phyloP scores from a whole-genome alignment of 2,797 vertebrate genomes.

The Schizopygopsis pylzovi region DNA sequence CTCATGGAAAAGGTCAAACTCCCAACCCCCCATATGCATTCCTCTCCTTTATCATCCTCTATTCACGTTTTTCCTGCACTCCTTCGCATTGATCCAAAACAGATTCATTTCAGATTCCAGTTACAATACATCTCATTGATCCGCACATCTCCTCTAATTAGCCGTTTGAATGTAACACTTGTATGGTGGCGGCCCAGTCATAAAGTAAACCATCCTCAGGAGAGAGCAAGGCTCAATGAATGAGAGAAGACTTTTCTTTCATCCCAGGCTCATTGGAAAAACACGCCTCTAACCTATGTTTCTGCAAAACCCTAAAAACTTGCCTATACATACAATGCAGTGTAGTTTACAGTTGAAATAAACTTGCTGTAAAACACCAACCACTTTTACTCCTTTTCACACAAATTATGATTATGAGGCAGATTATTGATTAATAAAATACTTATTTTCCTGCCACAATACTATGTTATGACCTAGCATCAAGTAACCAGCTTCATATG shows the following conservation, averaged over 20 bases:
- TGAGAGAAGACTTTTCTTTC: not conserved
- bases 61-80: slow-evolving; percentile 35
- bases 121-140: slow-evolving; percentile 84
- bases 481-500: not conserved
- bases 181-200: slow-evolving; percentile 61
- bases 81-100: slow-evolving; percentile 73
- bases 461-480: not conserved
- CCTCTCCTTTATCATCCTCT: slow-evolving; percentile 46
- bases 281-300: not conserved
- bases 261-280: not conserved
- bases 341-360: not conserved
- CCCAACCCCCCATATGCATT: slow-evolving; percentile 45
- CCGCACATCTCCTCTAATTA: slow-evolving; percentile 84
- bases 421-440: not conserved
- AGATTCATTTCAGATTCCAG: slow-evolving; percentile 86
- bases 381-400: not conserved
- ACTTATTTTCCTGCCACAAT: not conserved
- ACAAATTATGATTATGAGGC: not conserved
- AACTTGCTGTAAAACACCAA: not conserved
- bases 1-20: not conserved
- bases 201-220: slow-evolving; percentile 31
- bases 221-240: slow-evolving; percentile 50
- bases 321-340: no score
- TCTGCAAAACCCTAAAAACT: not conserved
- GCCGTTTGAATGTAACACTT: slow-evolving; percentile 76